phyloP scores from a whole-genome alignment of 2,113 vertebrate genomes.

The Salvelinus namaycush region DNA sequence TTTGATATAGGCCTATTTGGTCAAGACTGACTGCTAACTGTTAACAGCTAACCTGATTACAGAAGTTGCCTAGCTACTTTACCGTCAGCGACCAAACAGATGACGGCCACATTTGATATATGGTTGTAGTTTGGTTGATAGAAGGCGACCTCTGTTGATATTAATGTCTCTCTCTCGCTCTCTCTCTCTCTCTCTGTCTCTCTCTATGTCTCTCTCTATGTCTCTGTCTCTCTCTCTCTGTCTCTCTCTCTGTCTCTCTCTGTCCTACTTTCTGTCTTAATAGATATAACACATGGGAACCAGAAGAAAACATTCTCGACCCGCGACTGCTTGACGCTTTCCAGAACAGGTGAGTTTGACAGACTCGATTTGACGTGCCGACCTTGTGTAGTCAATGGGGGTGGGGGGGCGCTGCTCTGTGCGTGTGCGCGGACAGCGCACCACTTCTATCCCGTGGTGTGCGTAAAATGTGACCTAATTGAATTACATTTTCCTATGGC shows the following conservation, averaged over 20 bases:
- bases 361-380: constrained; percentile 5
- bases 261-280: constrained; percentile 15
- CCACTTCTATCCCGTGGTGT: no score
- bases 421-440: no score
- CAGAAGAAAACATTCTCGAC: constrained; percentile 76
- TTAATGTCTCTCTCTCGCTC: constrained; percentile 22
- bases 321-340: constrained; percentile 74
- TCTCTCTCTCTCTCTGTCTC: background rate
- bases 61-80: background rate
- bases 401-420: constrained; percentile 11
- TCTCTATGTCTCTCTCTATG: background rate
- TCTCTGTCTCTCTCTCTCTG: constrained; percentile 10
- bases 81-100: background rate
- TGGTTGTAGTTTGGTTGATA: constrained; percentile 10
- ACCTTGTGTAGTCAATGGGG: constrained; percentile 21
- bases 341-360: constrained; percentile 65
- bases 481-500: no score
- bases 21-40: no score
- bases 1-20: background rate
- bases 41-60: no score
- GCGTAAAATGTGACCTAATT: no score
- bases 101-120: constrained; percentile 7
- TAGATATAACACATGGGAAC: constrained; percentile 78
- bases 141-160: constrained; percentile 10
- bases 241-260: no score